These are phyloP conservation scores for Drosophila kurseongensis DNA, from an alignment of 1,140 invertebrate genomes.

Conservation along the genomic window DNA sequence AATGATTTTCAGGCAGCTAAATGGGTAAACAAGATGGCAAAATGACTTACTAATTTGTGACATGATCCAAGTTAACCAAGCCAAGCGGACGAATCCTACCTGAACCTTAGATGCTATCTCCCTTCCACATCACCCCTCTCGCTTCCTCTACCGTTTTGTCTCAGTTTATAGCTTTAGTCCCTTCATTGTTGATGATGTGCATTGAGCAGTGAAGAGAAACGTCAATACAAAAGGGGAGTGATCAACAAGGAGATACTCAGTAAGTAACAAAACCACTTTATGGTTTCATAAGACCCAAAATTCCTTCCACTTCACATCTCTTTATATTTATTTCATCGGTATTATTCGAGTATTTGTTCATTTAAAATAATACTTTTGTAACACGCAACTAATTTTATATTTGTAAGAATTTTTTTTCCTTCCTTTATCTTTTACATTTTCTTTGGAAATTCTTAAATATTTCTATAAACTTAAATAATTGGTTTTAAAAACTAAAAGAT, in stretches of 20 bases:
- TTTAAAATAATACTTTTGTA: no score
- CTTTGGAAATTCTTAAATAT: no score
- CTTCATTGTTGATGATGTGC: constrained; percentile 45
- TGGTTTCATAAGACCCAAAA: no score
- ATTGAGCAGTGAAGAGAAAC: constrained; percentile 35
- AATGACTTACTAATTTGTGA: constrained; percentile 82
- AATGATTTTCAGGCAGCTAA: constrained; percentile 44
- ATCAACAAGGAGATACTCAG: constrained; percentile 9
- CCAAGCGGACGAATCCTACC: constrained; percentile 56
- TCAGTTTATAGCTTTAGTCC: constrained; percentile 31
- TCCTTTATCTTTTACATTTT: no score
- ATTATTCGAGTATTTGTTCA: no score
- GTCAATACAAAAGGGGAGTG: not conserved
- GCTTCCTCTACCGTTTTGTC: constrained; percentile 1
- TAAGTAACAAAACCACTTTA: no score
- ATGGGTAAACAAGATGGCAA: constrained; percentile 53
- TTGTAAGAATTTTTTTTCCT: no score
- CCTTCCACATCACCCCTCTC: not conserved
- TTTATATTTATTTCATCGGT: no score
- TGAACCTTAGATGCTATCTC: constrained; percentile 37
- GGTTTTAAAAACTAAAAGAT: no score
- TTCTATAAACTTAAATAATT: no score
- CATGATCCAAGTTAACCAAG: constrained; percentile 76
- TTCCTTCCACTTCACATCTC: no score
- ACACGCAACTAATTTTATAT: no score